Evolutionary conservation across 1,140 invertebrate genomes (phyloP), one percentile per base, ranked within the genome.

Genomic region (Drosophila ironensis): DNA sequence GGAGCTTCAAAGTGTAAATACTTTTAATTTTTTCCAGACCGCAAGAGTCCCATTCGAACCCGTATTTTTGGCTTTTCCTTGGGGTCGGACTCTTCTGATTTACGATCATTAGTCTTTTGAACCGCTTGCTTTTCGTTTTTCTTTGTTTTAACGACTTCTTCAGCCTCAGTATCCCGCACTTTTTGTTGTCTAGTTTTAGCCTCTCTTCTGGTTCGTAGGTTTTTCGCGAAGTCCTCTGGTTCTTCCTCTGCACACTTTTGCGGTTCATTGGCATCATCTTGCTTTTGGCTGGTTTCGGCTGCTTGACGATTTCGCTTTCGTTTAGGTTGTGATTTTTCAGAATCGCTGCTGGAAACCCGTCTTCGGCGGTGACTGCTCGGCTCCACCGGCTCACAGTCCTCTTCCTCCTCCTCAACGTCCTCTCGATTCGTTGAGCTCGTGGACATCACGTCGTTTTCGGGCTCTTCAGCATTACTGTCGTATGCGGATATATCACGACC

Each of bases 401-500:
- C 40, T 2, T 56, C 50, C 5, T 48, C 45, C 6, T 46, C 24
- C 3, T 64, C 50, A 1, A 67, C 54, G 4, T 56, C 42, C 3
- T 41, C 41, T 3, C 41, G 20, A 14, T 45, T 38, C 1, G 24
- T 33, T n/a, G n/a, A n/a, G 8, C 40, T 50, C 1, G 45, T 22
- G 20, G 20, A 17, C 14, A 9, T 17, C 12, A 42, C 0, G 22
- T 64, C 52, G 2, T 59, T 50, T 0, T 27, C 16, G 5, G 56
- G 19, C 8, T 74, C 71, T 8, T 33, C 59, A 11, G 41, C 30
- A 67, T 53, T 61, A 37, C 61, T 78, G 5, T 64, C 68, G 5
- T 67, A 72, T 14, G 40, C 42, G 9, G 82, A 67, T 28, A 84
- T 87, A 38, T 76, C 59, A 14, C 54, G 74, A 40, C 80, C 78